Base-by-base conservation (phyloP, 1,140 invertebrate species). In the Prorops nasuta region DNA sequence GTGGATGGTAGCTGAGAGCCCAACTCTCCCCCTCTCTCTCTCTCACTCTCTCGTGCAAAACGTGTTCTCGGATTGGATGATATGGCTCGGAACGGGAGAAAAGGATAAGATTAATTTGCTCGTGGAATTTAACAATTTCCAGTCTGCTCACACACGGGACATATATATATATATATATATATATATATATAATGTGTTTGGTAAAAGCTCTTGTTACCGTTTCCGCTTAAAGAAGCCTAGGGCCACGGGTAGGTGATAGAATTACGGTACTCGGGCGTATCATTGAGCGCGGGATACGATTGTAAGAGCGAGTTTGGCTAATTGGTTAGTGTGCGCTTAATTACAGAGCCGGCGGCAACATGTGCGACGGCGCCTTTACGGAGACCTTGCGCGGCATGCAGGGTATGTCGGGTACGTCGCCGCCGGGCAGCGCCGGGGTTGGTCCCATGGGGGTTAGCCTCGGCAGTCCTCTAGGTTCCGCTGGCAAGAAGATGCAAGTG, bases 281-380 rank as follows among this genome's bases (percentile, higher is more conserved):
- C n/a, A n/a, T n/a, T n/a, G n/a, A n/a, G n/a, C n/a, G n/a, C n/a
- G n/a, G n/a, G n/a, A n/a, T n/a, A n/a, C n/a, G n/a, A n/a, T n/a
- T n/a, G n/a, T n/a, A n/a, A n/a, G n/a, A n/a, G n/a, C n/a, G n/a
- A n/a, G n/a, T n/a, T 9, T 49, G 16, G 32, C 39, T 55, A 54
- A 55, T 54, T 50, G 35, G 43, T 51, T n/a, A n/a, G 38, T 16
- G 15, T 40, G 57, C 44, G 31, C 60, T 61, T 60, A 60, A 56
- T 71, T 72, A 28, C 69, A 79, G 77, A 77, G 73, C 74, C 69
- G 76, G 76, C 69, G 76, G 76, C 64, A 76, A 69, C 54, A 78
- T 79, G 75, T 77, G 75, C 70, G 75, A 79, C 67, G 69, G 69
- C 52, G 61, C 71, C 43, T 77, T 77, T 51, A 64, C 72, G 36